phyloP scores from a whole-genome alignment of 1,140 invertebrate genomes.

The Drosophila mauritiana region DNA sequence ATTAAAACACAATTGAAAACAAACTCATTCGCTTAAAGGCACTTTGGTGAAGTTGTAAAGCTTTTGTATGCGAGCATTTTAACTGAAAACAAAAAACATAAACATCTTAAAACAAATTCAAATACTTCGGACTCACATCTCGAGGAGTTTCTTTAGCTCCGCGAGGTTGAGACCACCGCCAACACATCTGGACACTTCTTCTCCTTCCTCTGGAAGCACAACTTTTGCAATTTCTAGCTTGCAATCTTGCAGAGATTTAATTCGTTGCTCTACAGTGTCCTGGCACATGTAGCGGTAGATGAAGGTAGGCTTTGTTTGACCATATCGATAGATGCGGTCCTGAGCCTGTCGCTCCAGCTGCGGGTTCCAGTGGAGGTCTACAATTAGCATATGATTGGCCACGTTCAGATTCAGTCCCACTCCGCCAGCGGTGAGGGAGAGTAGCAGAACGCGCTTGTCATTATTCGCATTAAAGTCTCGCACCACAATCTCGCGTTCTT shows the following conservation, averaged over 20 bases:
- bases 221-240: conserved; percentile 91
- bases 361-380: conserved; percentile 64
- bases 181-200: neutral
- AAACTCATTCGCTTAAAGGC: no score
- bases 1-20: neutral
- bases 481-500: conserved; percentile 29
- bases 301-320: conserved; percentile 44
- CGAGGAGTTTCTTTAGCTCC: conserved; percentile 51
- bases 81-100: neutral
- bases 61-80: neutral
- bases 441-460: conserved; percentile 39
- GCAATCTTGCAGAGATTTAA: conserved; percentile 90
- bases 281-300: conserved; percentile 90
- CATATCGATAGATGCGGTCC: conserved; percentile 67
- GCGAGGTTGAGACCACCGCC: conserved; percentile 22
- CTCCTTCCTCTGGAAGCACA: conserved; percentile 85
- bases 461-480: conserved; percentile 36
- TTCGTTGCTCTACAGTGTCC: conserved; percentile 93
- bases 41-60: neutral
- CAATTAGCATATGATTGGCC: conserved; percentile 56
- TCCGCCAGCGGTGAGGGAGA: conserved; percentile 57
- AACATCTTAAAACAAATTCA: neutral
- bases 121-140: neutral
- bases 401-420: conserved; percentile 63
- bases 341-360: conserved; percentile 58